phyloP scores from a whole-genome alignment of 2,797 vertebrate genomes.

The Megalops cyprinoides region DNA sequence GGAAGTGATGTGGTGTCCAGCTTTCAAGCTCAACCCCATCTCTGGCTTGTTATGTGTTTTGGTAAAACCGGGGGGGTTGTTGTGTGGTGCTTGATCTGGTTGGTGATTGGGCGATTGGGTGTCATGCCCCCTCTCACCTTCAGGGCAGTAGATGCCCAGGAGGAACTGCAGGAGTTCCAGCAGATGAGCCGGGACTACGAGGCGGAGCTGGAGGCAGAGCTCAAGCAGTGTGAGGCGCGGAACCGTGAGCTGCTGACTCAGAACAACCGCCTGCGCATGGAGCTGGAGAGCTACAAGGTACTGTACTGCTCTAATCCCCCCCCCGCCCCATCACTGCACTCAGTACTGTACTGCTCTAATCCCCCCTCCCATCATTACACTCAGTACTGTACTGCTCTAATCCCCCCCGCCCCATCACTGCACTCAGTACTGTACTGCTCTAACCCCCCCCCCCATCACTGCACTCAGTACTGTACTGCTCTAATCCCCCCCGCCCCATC shows the following conservation, averaged over 20 bases:
- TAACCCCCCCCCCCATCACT: too few species aligned
- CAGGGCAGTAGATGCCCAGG: constrained; percentile 85
- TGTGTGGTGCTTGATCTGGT: not conserved
- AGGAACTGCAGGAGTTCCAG: constrained; percentile 93
- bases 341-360: too few species aligned
- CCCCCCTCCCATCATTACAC: too few species aligned
- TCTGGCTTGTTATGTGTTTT: too few species aligned
- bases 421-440: too few species aligned
- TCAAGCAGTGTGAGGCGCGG: constrained; percentile 88
- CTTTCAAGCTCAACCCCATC: too few species aligned
- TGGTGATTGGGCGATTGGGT: not conserved
- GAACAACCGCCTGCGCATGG: constrained; percentile 85
- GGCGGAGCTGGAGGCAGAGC: constrained; percentile 89
- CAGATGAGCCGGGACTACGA: constrained; percentile 97
- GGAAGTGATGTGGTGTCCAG: too few species aligned
- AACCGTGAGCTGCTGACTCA: constrained; percentile 89
- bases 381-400: too few species aligned
- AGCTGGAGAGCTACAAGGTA: constrained; percentile 91
- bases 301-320: not conserved
- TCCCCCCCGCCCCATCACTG: too few species aligned
- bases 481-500: too few species aligned
- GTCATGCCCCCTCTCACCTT: not conserved
- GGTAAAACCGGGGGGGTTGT: constrained; percentile 16
- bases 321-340: too few species aligned
- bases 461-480: too few species aligned